These are phyloP conservation scores for Camarhynchus parvulus DNA, from an alignment of 2,113 vertebrate species.

Conservation along the genomic window DNA sequence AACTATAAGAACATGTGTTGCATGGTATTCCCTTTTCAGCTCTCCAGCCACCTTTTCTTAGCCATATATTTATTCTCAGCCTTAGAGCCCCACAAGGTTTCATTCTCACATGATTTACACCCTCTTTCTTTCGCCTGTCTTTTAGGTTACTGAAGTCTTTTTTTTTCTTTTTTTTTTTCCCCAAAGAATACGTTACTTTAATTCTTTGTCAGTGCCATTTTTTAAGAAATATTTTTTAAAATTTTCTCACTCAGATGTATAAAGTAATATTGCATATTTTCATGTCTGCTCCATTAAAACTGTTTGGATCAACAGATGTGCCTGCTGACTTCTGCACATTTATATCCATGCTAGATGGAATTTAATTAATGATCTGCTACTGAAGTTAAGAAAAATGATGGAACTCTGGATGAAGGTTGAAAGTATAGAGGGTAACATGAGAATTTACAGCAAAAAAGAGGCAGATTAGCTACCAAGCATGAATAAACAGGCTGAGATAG, in stretches of 20 bases:
- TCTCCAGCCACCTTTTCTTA: not conserved
- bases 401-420: not conserved
- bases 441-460: not conserved
- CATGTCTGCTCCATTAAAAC: not conserved
- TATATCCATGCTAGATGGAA: not conserved
- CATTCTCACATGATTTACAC: rapidly evolving
- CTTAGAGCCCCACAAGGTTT: not conserved
- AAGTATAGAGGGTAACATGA: not conserved
- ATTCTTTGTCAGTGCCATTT: not conserved
- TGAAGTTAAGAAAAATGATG: not conserved
- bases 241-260: not conserved
- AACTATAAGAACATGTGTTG: not conserved
- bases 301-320: not conserved
- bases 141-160: not conserved
- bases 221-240: not conserved
- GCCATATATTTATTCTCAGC: not conserved
- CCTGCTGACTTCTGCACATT: not conserved
- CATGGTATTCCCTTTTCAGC: not conserved
- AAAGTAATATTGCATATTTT: not conserved
- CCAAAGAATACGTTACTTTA: not conserved
- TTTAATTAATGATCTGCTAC: not conserved
- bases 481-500: not conserved
- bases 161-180: not conserved
- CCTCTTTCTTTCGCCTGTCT: not conserved
- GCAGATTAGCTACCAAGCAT: not conserved